Evolutionary conservation across 1,140 invertebrate species (phyloP).

Genomic region (Lepidurus apus): DNA sequence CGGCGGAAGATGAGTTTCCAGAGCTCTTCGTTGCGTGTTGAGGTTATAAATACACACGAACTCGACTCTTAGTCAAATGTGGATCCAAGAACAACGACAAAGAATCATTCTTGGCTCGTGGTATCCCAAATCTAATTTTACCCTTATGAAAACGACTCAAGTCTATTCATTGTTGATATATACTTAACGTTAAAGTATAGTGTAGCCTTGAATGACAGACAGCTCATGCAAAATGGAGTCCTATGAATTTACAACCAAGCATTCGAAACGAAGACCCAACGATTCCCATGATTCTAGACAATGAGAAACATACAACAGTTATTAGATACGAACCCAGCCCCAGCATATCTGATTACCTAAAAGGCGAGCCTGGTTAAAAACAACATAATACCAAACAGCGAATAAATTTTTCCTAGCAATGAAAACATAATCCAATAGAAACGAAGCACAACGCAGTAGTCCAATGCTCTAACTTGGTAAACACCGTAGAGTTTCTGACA

Average conservation of each 20-base stretch:
- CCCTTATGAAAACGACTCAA: not conserved
- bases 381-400: not conserved
- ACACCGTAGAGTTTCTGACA: not conserved
- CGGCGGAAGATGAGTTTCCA: not conserved
- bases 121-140: not conserved
- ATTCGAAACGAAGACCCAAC: no score
- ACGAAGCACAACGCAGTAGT: not conserved
- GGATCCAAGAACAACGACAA: not conserved
- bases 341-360: not conserved
- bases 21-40: not conserved
- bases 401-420: not conserved
- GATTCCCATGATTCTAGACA: not conserved
- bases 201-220: no score
- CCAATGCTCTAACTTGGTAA: not conserved
- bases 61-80: not conserved
- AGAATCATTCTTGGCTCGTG: not conserved
- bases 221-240: no score
- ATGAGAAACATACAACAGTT: not conserved
- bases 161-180: no score
- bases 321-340: not conserved
- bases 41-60: constrained; percentile 8
- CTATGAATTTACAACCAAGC: no score
- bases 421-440: not conserved
- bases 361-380: not conserved
- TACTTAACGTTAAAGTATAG: no score